Evolutionary conservation across 2,797 vertebrate genomes (phyloP), one percentile per base, ranked within the genome.

Genomic region (Bufotes viridis): DNA sequence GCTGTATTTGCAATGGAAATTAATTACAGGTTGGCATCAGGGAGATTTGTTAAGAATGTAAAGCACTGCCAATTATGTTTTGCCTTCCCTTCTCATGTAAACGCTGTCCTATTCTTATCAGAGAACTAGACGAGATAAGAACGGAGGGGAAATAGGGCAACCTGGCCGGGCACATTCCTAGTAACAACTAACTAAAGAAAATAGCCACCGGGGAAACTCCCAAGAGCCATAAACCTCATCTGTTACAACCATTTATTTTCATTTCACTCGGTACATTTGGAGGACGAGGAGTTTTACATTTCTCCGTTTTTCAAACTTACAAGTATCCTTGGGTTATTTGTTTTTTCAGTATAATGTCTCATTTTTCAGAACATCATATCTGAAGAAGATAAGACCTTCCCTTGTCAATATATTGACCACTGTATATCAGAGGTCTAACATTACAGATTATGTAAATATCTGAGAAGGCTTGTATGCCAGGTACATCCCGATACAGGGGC

Each of bases 111-210:
- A 61, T 34, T 55, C 69, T 82, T 83, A 82, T 83, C 80, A 82
- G 9, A 76, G 11, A 20, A 57, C 11, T n/a, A 81, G 57, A 20
- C 15, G 17, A 82, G 86, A 87, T 87, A 87, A 87, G 63, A 24
- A 74, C 34, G 8, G 14, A 12, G 63, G 57, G 57, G 55, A 87
- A 75, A 80, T 70, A 70, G 58, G 55, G 53, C 29, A n/a, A 82
- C 76, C 57, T 57, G 57, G 70, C n/a, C n/a, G 17, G 75, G 57
- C 86, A 82, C 29, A 65, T 87, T 87, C 67, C 79, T 65, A 17
- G 18, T 20, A 24, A 67, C 60, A 69, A 22, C 34, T 7, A 9
- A 29, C 9, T 14, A 14, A 29, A 79, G 29, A 18, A 24, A 81
- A 81, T 13, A 72, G 58, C 85, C 53, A 74, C 29, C 7, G 85